Percentiles rank a stretch among this genome's conserved stretches.
phyloP scores from a whole-genome alignment of 2,113 vertebrate species.

The Pelecanoides urinatrix region DNA sequence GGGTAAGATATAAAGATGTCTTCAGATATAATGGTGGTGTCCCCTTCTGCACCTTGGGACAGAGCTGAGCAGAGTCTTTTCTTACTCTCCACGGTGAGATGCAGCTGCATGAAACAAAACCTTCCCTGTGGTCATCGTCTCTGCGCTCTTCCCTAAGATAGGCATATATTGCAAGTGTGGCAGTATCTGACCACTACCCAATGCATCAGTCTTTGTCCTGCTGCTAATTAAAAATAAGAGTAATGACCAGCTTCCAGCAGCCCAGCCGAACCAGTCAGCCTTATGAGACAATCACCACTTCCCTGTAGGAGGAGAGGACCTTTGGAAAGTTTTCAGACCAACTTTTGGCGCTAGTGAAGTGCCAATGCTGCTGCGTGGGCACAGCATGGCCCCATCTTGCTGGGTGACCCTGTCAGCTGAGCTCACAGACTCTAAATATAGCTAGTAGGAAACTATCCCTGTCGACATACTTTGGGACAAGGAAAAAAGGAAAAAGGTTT shows the following conservation, averaged over 20 bases:
- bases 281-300: not conserved
- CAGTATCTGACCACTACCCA: not conserved
- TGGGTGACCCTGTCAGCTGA: not conserved
- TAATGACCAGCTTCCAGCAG: not conserved
- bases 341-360: not conserved
- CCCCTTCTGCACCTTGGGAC: not conserved
- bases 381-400: not conserved
- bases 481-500: not conserved
- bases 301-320: not conserved
- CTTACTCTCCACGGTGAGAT: not conserved
- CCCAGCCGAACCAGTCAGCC: not conserved
- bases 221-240: not conserved
- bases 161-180: not conserved
- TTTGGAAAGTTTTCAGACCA: not conserved
- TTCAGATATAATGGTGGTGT: not conserved
- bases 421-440: not conserved
- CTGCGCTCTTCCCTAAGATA: not conserved
- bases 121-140: rapidly evolving
- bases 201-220: not conserved
- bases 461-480: not conserved
- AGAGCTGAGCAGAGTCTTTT: not conserved
- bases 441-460: not conserved
- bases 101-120: not conserved
- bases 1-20: not conserved
- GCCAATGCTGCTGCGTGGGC: rapidly evolving